Evolutionary conservation across 2,113 vertebrate genomes (phyloP).

Genomic region (Martes martes): DNA sequence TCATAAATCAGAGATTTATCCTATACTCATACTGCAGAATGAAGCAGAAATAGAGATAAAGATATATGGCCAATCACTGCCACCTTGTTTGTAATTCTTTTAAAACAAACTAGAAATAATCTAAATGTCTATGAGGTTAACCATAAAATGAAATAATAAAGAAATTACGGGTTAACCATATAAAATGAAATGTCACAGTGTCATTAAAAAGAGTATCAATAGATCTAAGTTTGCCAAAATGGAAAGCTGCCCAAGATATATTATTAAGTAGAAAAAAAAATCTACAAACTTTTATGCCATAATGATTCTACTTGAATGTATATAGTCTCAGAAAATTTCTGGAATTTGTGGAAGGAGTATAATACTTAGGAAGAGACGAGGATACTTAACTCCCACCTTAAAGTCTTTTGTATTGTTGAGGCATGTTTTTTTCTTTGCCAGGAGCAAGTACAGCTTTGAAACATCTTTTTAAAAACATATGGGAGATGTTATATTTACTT

Average conservation of each 20-base stretch:
- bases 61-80: neutral
- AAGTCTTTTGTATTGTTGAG: neutral
- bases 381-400: neutral
- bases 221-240: neutral
- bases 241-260: neutral
- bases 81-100: neutral
- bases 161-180: neutral
- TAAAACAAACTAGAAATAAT: neutral
- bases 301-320: neutral
- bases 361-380: neutral
- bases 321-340: neutral
- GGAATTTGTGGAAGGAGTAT: neutral
- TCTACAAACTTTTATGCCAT: neutral
- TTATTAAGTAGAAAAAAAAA: neutral
- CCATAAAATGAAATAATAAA: neutral
- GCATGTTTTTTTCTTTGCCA: neutral
- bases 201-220: neutral
- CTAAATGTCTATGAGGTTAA: neutral
- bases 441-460: neutral
- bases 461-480: neutral
- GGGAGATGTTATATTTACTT: neutral
- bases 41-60: neutral
- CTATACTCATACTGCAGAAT: neutral
- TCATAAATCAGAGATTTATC: neutral
- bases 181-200: neutral